Evolutionary conservation across 2,797 vertebrate species (phyloP), one percentile per base, ranked within the genome.

Genomic region (Catamblyrhynchus diadema): DNA sequence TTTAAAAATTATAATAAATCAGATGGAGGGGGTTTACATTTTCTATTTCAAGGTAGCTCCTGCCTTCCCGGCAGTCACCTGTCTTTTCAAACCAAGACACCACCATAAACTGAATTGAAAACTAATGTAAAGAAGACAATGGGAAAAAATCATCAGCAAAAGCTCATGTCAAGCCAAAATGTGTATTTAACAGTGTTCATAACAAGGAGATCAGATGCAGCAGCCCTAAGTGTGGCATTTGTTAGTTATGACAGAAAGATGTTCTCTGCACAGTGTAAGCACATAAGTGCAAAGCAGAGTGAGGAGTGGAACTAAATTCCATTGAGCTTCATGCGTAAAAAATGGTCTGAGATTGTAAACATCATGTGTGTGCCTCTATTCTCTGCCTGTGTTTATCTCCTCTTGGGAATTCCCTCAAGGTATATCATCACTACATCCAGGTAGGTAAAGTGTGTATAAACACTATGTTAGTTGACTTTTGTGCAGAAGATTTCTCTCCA

Each of bases 401-500:
- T 77, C 27, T 35, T 42, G 47, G 42, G 33, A 54, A 70, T n/a
- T 71, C 16, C 21, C 32, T 30, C 16, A 1, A 47, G 21, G 60
- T 71, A 45, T 60, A 28, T 2, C 17, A 8, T 16, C 64, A 21
- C 22, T 73, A n/a, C 16, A 39, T 39, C 13, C 13, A 53, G 32
- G 16, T 30, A 19, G 11, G 11, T 24, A 48, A 80, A 45, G 16
- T 19, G 11, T n/a, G 8, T 37, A 32, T 42, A 37, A 50, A 32
- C 14, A 18, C 8, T 39, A 1, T 19, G 22, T 9, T n/a, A 72
- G 24, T 24, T 0, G 0, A 11, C 1, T 70, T 80, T 56, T n/a
- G 7, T 10, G 5, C 9, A 62, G 35, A 61, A 74, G 21, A 56
- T 30, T 85, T 48, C 22, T 53, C 10, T 86, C 37, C 0, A 0